A percentile compares a stretch with the other conserved stretches of the same genome.
phyloP scores from a whole-genome alignment of 2,797 vertebrate species.

The Pipistrellus kuhlii region DNA sequence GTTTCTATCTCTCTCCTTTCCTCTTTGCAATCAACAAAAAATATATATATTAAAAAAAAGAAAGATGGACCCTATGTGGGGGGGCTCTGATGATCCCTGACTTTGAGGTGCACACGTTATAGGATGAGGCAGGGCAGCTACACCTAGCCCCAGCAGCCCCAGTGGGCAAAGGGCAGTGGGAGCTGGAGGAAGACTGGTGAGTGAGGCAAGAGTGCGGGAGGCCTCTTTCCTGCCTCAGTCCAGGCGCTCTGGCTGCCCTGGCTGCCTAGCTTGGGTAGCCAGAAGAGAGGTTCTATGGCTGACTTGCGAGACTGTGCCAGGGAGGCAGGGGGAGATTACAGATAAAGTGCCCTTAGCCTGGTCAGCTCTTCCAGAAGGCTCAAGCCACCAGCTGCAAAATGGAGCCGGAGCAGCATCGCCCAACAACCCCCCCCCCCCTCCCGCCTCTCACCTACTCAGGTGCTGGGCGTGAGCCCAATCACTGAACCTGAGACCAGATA shows the following conservation, averaged over 20 bases:
- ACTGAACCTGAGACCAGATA: background rate
- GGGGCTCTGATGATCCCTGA: too few relatives aligned
- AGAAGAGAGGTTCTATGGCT: background rate
- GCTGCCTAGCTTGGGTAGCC: background rate
- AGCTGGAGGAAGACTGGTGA: background rate
- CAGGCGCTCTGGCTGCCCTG: background rate
- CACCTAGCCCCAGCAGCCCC: background rate
- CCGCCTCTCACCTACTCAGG: background rate
- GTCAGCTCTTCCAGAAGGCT: background rate
- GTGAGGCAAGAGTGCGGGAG: background rate
- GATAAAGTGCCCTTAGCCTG: background rate
- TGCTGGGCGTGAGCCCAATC: background rate
- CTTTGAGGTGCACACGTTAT: background rate
- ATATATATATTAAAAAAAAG: too few relatives aligned
- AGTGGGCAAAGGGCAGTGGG: accelerated
- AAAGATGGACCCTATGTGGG: background rate
- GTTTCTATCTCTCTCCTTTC: too few relatives aligned
- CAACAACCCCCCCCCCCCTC: too few relatives aligned
- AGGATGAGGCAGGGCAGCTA: background rate
- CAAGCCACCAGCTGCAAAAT: background rate
- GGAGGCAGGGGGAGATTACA: background rate
- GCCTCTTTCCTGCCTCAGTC: background rate
- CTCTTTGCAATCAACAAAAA: too few relatives aligned
- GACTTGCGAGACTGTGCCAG: background rate
- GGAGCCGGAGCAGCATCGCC: too few relatives aligned